These are phyloP conservation scores for Isichthys henryi DNA, from an alignment of 2,113 vertebrate species.

Conservation along the genomic window DNA sequence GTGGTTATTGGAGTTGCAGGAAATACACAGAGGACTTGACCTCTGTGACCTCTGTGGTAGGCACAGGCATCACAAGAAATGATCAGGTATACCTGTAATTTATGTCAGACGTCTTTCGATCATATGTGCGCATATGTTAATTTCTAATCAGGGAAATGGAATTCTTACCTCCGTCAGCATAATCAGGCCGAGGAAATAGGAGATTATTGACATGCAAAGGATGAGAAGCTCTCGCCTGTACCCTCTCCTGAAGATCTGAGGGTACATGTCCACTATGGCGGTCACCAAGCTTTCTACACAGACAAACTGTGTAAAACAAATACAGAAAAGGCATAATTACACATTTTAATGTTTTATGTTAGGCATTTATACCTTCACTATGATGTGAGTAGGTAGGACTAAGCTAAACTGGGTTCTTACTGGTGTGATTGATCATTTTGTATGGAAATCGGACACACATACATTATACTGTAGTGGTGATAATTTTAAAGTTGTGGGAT, in stretches of 20 bases:
- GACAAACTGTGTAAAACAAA: constrained; percentile 72
- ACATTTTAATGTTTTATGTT: not conserved
- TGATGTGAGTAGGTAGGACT: not conserved
- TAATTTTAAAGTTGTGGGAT: not conserved
- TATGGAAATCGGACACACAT: not conserved
- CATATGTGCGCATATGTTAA: not conserved
- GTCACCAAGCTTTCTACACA: constrained; percentile 97
- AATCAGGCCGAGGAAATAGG: constrained; percentile 84
- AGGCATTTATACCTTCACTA: not conserved
- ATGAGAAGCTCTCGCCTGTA: constrained; percentile 89
- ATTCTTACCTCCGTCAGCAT: constrained; percentile 89
- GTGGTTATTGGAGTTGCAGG: no score
- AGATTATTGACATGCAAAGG: constrained; percentile 77
- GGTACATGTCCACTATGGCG: constrained; percentile 94
- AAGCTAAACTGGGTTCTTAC: not conserved
- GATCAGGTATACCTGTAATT: not conserved
- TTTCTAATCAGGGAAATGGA: not conserved
- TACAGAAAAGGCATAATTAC: not conserved
- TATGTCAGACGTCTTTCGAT: not conserved
- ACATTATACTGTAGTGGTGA: not conserved
- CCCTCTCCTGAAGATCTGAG: constrained; percentile 87
- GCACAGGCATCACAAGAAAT: not conserved
- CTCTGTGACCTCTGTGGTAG: no score
- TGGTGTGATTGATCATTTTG: not conserved
- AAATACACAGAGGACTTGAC: no score